These are phyloP conservation scores for Eospalax fontanierii DNA, from an alignment of 2,797 vertebrate genomes.

Conservation along the genomic window DNA sequence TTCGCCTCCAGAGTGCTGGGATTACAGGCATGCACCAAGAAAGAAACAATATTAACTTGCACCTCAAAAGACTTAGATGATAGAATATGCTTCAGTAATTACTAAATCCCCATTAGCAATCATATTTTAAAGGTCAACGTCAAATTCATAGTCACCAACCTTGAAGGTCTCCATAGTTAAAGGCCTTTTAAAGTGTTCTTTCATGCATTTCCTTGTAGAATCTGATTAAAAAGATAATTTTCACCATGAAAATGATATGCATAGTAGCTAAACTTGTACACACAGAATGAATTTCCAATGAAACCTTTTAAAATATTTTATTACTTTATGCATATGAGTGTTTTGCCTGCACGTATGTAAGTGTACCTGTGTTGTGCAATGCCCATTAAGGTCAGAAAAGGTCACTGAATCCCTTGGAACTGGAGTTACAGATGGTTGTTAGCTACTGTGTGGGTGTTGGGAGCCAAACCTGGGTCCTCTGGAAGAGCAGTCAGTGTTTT, in stretches of 20 bases:
- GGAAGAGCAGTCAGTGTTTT: no score
- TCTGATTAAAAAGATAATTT: conserved; percentile 14
- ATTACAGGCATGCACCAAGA: no score
- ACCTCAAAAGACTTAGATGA: neutral
- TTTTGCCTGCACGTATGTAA: no score
- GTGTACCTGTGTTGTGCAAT: no score
- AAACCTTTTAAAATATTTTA: neutral
- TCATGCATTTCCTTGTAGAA: neutral
- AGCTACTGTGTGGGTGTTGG: no score
- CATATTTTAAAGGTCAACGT: neutral
- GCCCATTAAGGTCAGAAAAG: no score
- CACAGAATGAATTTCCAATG: neutral
- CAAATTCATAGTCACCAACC: neutral
- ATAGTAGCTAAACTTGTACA: neutral
- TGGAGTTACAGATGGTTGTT: no score
- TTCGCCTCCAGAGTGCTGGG: no score
- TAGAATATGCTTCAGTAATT: neutral
- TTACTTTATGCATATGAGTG: no score
- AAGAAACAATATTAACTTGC: neutral
- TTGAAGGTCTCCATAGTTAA: neutral
- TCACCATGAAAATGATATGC: neutral
- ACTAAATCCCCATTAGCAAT: neutral
- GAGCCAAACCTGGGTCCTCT: no score
- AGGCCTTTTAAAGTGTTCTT: neutral
- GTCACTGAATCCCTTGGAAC: no score